Conservation (phyloP, 2,888 invertebrate species). For the Formica aserva region DNA sequence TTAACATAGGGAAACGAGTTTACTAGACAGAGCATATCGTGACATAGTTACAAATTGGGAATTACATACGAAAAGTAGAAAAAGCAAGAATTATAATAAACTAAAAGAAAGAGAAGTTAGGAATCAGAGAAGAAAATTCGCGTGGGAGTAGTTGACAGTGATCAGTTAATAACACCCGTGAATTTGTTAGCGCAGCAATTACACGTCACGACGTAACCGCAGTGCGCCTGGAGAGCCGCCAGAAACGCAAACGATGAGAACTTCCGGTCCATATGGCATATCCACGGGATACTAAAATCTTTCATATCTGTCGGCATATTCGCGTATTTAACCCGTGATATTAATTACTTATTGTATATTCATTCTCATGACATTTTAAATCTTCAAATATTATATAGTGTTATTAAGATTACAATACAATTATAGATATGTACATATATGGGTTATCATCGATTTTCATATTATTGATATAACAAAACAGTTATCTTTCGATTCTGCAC, state of each 20-base stretch:
- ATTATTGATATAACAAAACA: background rate
- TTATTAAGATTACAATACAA: background rate
- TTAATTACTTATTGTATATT: constrained; percentile 26
- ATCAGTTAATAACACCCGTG: constrained; percentile 46
- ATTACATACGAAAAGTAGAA: background rate
- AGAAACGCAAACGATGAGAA: constrained; percentile 77
- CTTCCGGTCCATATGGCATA: constrained; percentile 62
- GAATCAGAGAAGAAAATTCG: background rate
- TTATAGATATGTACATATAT: background rate
- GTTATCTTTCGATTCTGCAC: background rate
- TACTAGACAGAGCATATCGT: background rate
- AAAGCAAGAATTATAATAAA: background rate
- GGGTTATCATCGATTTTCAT: background rate
- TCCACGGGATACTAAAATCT: constrained; percentile 39
- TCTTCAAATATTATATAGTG: background rate
- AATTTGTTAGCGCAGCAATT: constrained; percentile 61
- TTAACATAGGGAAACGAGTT: background rate
- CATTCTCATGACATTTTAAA: background rate
- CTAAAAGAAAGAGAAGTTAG: background rate
- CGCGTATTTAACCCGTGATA: constrained; percentile 21
- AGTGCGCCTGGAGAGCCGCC: constrained; percentile 85
- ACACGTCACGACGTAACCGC: constrained; percentile 76
- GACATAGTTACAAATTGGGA: background rate
- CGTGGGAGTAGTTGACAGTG: constrained; percentile 29
- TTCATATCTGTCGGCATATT: constrained; percentile 5